phyloP scores from a whole-genome alignment of 2,888 invertebrate species.

The Alviniconcha strummeri region DNA sequence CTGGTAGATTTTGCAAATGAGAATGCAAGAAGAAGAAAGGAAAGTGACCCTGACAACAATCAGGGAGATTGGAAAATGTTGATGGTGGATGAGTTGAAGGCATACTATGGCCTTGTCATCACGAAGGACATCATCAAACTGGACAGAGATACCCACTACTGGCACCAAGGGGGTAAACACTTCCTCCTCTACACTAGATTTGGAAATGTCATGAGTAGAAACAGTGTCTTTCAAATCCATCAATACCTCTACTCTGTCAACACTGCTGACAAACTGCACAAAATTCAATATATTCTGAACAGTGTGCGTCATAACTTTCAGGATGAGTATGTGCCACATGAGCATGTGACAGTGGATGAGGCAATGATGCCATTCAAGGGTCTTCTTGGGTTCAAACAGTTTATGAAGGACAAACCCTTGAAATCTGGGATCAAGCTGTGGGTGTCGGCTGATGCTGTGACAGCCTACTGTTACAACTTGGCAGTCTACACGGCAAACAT shows the following conservation, averaged over 20 bases:
- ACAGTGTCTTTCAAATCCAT: neutral
- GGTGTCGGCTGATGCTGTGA: neutral
- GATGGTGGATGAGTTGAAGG: too few relatives aligned
- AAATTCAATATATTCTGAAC: neutral
- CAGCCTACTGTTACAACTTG: neutral
- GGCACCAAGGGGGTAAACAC: neutral
- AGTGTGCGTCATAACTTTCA: neutral
- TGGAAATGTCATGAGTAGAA: neutral
- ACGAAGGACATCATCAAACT: neutral
- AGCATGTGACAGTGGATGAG: constrained; percentile 13
- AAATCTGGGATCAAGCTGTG: constrained; percentile 25
- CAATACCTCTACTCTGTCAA: neutral
- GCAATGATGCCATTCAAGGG: constrained; percentile 27
- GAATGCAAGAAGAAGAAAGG: too few relatives aligned
- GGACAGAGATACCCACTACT: constrained; percentile 1
- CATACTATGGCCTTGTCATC: too few relatives aligned
- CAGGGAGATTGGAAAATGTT: too few relatives aligned
- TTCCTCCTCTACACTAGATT: neutral
- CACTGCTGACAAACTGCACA: constrained; percentile 15
- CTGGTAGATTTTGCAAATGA: too few relatives aligned
- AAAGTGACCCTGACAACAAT: too few relatives aligned
- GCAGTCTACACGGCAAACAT: constrained; percentile 8
- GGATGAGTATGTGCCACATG: neutral
- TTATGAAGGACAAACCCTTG: constrained; percentile 1
- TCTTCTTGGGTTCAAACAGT: neutral